A percentile compares a stretch with the other conserved stretches of the same genome.
These are phyloP conservation scores for Anodontia alba DNA, from an alignment of 2,888 invertebrate genomes.

Conservation along the genomic window DNA sequence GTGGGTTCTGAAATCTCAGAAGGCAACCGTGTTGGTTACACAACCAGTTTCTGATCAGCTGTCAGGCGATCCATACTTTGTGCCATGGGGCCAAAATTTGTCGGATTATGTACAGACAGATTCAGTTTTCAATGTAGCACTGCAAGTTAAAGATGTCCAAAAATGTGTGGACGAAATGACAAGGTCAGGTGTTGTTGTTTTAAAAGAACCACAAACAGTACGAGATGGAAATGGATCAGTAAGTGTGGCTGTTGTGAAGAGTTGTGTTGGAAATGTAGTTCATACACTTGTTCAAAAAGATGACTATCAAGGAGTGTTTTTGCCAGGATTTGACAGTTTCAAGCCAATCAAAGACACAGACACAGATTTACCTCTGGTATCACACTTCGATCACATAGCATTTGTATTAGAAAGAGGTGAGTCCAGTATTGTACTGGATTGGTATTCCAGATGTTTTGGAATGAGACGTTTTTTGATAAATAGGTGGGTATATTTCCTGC, in stretches of 20 bases:
- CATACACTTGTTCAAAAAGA: conserved; percentile 85
- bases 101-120: conserved; percentile 61
- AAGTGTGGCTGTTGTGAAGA: conserved; percentile 83
- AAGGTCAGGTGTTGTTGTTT: conserved; percentile 74
- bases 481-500: conserved; percentile 80
- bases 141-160: conserved; percentile 82
- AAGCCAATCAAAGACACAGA: conserved; percentile 16
- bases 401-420: conserved; percentile 83
- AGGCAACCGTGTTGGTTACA: conserved; percentile 79
- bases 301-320: conserved; percentile 84
- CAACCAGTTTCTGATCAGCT: conserved; percentile 45
- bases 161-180: conserved; percentile 66
- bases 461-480: conserved; percentile 85
- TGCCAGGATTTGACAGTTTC: conserved; percentile 82
- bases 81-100: conserved; percentile 20
- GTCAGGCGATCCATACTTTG: conserved; percentile 48
- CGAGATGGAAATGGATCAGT: conserved; percentile 80
- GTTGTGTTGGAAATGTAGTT: conserved; percentile 85
- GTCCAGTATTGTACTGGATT: conserved; percentile 81
- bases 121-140: conserved; percentile 85
- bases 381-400: conserved; percentile 85
- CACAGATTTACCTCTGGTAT: conserved; percentile 42
- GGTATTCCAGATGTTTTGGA: conserved; percentile 85
- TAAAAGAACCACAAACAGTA: conserved; percentile 74
- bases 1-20: conserved; percentile 76